A percentile compares a stretch with the other conserved stretches of the same genome.
Conservation (phyloP, 2,888 invertebrate genomes). For the Diaphora mendica region DNA sequence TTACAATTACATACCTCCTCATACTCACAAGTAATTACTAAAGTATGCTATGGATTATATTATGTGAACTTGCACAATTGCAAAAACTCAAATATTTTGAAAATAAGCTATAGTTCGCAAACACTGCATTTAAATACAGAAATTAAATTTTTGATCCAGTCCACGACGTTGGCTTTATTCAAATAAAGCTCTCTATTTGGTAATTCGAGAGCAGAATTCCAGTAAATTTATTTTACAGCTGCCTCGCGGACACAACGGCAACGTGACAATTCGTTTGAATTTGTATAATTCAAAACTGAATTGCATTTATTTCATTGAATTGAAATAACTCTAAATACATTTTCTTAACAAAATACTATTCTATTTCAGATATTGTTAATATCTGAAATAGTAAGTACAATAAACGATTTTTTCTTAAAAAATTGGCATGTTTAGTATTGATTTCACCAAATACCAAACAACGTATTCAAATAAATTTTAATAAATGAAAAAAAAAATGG, state of each 20-base stretch:
- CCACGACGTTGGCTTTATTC: conserved; percentile 21
- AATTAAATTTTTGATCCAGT: conserved; percentile 26
- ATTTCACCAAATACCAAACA: no score
- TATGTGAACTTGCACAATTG: not conserved
- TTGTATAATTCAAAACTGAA: conserved; percentile 16
- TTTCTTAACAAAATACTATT: not conserved
- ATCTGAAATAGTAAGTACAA: no score
- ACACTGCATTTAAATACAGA: conserved; percentile 34
- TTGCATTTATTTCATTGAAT: conserved; percentile 8
- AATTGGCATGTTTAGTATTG: not conserved
- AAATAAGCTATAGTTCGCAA: conserved; percentile 11
- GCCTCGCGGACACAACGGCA: conserved; percentile 15
- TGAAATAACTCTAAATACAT: not conserved
- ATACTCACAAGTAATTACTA: not conserved
- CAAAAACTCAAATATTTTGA: not conserved
- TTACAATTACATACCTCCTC: no score
- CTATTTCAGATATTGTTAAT: not conserved
- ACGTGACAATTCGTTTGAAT: conserved; percentile 21
- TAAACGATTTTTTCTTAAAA: not conserved
- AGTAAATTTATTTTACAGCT: conserved; percentile 21
- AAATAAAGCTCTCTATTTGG: not conserved
- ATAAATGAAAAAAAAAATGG: no score
- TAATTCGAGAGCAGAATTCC: not conserved
- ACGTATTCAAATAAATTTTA: no score
- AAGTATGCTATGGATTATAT: not conserved